Evolutionary conservation across 2,113 vertebrate genomes (phyloP), one percentile per base, ranked within the genome.

Genomic region (Erinaceus europaeus): DNA sequence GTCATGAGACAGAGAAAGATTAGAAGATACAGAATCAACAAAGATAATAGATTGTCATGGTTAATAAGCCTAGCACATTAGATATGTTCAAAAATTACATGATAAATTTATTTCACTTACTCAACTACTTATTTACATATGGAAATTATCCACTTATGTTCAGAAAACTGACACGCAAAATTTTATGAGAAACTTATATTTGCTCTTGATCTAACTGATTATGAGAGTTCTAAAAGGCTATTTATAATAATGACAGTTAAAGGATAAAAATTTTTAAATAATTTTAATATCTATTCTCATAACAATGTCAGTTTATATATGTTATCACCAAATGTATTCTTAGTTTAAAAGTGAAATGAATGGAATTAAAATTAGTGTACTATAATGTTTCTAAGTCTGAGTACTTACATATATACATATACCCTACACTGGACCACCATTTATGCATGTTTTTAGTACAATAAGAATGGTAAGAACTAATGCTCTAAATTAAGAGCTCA

Each of bases 261-360:
- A 61, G 67, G 29, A 32, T 86, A 83, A 44, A 29, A 34, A 8
- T 32, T 80, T 86, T 86, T 86, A 67, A 92, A 59, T 44, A 71
- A 90, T 42, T 72, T 42, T 32, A 53, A 38, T 59, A 13, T 20
- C 42, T 75, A 69, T 91, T 91, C 69, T 46, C 59, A 2, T 40
- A 74, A 61, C 9, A 69, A 69, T 52, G 55, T 65, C 12, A 38
- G 15, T 64, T 57, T 65, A 82, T 73, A 29, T n/a, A 52, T 48
- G 11, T 46, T 86, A 80, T 64, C 27, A 83, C 61, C 34, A 44
- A 32, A 59, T 32, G 34, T 14, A 40, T 84, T 77, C 12, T 77
- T 67, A 32, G 23, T 15, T 77, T 27, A 80, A 90, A 88, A 90
- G 32, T 74, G 11, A 62, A 62, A 84, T 5, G 18, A 48, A 53